phyloP scores from a whole-genome alignment of 2,113 vertebrate species.

The Neofelis nebulosa region DNA sequence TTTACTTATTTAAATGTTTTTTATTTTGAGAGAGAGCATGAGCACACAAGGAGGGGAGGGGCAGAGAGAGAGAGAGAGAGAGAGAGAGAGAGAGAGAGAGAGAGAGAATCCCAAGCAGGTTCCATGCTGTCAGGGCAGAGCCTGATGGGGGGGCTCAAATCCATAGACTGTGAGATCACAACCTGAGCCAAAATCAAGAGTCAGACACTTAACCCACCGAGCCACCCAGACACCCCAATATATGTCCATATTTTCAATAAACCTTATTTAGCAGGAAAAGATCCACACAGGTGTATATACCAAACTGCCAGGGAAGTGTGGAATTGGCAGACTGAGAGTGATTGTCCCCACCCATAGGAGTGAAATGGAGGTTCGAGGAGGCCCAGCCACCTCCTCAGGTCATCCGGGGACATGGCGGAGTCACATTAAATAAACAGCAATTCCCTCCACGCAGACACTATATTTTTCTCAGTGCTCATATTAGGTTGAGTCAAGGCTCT shows the following conservation, averaged over 20 bases:
- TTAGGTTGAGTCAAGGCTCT: not conserved
- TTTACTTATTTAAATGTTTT: too few species aligned
- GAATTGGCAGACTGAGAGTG: not conserved
- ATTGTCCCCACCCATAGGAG: not conserved
- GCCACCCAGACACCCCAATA: too few species aligned
- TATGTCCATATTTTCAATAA: not conserved
- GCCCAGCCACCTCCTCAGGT: not conserved
- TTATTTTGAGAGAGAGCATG: too few species aligned
- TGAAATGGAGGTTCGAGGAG: not conserved
- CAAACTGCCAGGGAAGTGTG: not conserved
- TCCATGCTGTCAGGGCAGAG: too few species aligned
- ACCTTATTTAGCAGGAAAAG: not conserved
- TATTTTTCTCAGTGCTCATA: not conserved
- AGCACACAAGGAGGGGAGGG: too few species aligned
- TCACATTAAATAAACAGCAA: rapidly evolving
- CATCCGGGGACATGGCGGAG: not conserved
- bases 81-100: too few species aligned
- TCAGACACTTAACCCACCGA: too few species aligned
- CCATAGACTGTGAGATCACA: too few species aligned
- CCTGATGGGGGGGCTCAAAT: too few species aligned
- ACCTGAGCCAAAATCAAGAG: too few species aligned
- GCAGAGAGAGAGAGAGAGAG: too few species aligned
- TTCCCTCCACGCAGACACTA: not conserved
- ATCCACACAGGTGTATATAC: not conserved
- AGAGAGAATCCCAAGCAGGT: too few species aligned